Base-by-base conservation (phyloP, 2,113 vertebrate species). In the Rutilus rutilus region DNA sequence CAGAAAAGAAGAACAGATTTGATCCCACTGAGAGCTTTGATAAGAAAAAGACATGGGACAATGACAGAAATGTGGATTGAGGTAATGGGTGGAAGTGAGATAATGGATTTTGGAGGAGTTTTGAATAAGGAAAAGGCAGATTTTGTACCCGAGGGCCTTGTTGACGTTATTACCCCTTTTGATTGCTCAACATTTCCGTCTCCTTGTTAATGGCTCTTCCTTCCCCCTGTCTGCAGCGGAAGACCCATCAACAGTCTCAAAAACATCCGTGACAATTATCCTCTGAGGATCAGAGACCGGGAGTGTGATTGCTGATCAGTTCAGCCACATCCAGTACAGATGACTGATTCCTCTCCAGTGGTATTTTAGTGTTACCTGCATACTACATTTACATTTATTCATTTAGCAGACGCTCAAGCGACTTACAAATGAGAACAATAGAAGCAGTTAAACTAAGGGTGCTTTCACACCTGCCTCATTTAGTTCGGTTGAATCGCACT, bases 251-350 rank as follows among this genome's bases (percentile, higher is more conserved):
- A 6, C 23, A 21, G n/a, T 14, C 42, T 74, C 42, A 14, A 4
- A 74, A 74, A 74, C 71, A 74, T 74, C 42, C 12, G 23, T 47
- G 39, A 47, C 12, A 14, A 74, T 74, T 47, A 74, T 74, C 42
- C 12, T 27, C 42, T 47, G 10, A 3, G n/a, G 6, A 54, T 19
- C 52, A 6, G 65, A 71, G 8, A 69, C 15, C 9, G 30, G 36
- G 5, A 1, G 30, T 21, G 15, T 10, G 33, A 39, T 39, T 69
- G 17, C 17, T 39, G 30, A 71, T 47, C 71, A 47, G 21, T 42
- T 73, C 7, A 73, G 21, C 10, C 36, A n/a, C 21, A 15, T 45
- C 69, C 23, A n/a, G 39, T 21, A 9, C 33, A 69, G 30, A 69
- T 39, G 9, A 36, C 30, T 7, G 19, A 23, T 21, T 23, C 17